Percentiles rank a stretch among this genome's conserved stretches.
Conservation (phyloP, 2,888 invertebrate species). For the Idaea biselata region DNA sequence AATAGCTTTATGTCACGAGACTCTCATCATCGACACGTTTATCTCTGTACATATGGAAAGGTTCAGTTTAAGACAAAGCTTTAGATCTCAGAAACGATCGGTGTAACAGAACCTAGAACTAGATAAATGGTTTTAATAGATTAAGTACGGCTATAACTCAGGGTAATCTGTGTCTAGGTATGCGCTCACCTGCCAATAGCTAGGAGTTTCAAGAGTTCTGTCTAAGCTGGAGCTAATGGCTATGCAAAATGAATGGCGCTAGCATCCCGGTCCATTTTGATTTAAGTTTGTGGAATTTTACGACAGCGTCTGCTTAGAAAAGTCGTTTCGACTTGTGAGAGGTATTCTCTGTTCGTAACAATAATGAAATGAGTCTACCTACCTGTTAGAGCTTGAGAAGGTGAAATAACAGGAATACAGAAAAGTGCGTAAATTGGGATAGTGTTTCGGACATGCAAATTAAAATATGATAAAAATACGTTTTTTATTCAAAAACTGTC, state of each 20-base stretch:
- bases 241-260: slow-evolving; percentile 8
- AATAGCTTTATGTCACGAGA: neutral
- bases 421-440: too few relatives aligned
- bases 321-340: neutral
- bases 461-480: too few relatives aligned
- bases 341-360: neutral
- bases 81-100: neutral
- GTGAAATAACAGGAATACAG: too few relatives aligned
- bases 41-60: neutral
- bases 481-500: too few relatives aligned
- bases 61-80: neutral
- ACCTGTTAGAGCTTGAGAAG: too few relatives aligned
- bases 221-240: slow-evolving; percentile 3
- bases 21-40: neutral
- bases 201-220: neutral
- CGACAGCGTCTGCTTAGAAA: neutral
- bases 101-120: neutral
- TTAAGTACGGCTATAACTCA: neutral
- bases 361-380: neutral
- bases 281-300: slow-evolving; percentile 1
- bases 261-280: neutral
- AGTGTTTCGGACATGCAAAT: too few relatives aligned
- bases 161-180: neutral
- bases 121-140: neutral
- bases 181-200: slow-evolving; percentile 1